A percentile compares a stretch with the other conserved stretches of the same genome.
Evolutionary conservation across 2,797 vertebrate genomes (phyloP).

Genomic region (Muraenolepis orangiensis): DNA sequence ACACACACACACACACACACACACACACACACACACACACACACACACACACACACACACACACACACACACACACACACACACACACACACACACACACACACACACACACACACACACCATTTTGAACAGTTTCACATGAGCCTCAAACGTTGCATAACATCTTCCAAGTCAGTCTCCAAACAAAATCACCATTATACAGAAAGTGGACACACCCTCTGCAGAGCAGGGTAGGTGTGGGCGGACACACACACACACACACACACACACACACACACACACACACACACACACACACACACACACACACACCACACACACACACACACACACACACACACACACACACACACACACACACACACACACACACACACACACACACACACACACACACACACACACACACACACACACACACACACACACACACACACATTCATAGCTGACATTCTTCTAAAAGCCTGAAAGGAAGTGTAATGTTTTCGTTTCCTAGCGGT

Average conservation of each 20-base stretch:
- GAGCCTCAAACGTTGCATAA: constrained; percentile 13
- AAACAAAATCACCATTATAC: constrained; percentile 56
- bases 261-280: constrained; percentile 17
- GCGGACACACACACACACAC: constrained; percentile 9
- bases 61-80: background rate
- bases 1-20: background rate
- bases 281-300: constrained; percentile 15
- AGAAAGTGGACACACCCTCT: constrained; percentile 31
- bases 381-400: constrained; percentile 13
- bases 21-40: constrained; percentile 21
- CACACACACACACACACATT: background rate
- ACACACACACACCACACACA: too few species aligned
- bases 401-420: too few species aligned
- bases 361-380: constrained; percentile 17
- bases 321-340: background rate
- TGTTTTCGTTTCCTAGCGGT: background rate
- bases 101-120: background rate
- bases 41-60: constrained; percentile 13
- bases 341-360: constrained; percentile 11
- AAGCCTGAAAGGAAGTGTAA: background rate
- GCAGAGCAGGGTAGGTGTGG: constrained; percentile 8
- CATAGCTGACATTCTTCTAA: background rate
- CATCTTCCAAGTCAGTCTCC: constrained; percentile 29
- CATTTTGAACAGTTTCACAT: constrained; percentile 46
- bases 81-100: background rate